Evolutionary conservation across 2,113 vertebrate genomes (phyloP), one percentile per base, ranked within the genome.

Genomic region (Meles meles): DNA sequence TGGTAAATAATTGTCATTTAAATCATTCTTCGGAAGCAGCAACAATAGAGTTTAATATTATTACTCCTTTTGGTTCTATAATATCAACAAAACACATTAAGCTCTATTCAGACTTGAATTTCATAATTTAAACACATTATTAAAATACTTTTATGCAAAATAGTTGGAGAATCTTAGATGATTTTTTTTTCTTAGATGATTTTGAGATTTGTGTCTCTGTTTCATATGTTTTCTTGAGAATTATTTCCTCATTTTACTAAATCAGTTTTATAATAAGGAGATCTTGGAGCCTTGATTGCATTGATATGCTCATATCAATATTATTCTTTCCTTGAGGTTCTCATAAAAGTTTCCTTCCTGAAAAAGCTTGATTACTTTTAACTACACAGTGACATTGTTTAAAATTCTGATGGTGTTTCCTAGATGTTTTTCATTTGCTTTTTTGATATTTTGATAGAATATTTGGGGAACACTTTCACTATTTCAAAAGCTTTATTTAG

Each of bases 1-100:
- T 76, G 44, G 27, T 94, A 90, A 94, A 90, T 90, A 57, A 90
- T 86, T 94, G 44, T 84, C 27, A 57, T 67, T 97, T 88, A 83
- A 93, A 72, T 90, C n/a, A 59, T 25, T 94, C 90, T 72, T 88
- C 9, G 39, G 34, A 87, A 92, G 18, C 31, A 82, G 20, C 20
- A 82, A 82, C 42, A 77, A 74, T 55, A 87, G 9, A 87, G 37
- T 79, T 92, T 93, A 82, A 90, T n/a, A 47, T 63, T 63, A 91
- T 76, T 95, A 69, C 14, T 87, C 9, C 34, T 72, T 90, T 90
- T 77, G 44, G 15, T 77, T 90, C 71, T 93, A 15, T 57, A 92
- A 49, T 94, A 90, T 87, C 29, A 47, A 80, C 44, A 94, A 94
- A 97, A 87, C 37, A 13, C 67, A 71, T 71, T 87, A 82, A 96